Evolutionary conservation across 2,888 invertebrate genomes (phyloP).

Genomic region (Synanthedon andrenaeformis): DNA sequence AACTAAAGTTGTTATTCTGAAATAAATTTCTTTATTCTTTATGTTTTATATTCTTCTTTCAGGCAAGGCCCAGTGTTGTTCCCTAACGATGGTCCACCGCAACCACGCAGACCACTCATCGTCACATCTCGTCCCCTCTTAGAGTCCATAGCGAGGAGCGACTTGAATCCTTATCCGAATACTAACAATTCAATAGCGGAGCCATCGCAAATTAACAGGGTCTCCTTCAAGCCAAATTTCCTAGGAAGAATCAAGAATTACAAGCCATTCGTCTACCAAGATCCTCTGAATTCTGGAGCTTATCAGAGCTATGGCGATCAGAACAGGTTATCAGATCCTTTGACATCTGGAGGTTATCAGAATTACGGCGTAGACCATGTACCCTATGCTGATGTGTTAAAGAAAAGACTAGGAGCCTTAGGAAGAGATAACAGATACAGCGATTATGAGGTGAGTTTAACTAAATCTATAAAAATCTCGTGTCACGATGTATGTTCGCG

Average conservation of each 20-base stretch:
- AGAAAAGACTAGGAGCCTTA: constrained; percentile 9
- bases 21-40: too few relatives aligned
- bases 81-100: constrained; percentile 46
- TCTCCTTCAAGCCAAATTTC: constrained; percentile 20
- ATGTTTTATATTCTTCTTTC: background rate
- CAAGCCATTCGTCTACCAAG: constrained; percentile 14
- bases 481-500: too few relatives aligned
- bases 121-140: constrained; percentile 52
- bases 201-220: constrained; percentile 20
- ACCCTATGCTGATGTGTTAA: constrained; percentile 19
- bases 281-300: constrained; percentile 12
- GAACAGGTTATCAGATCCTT: constrained; percentile 3
- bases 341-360: constrained; percentile 14
- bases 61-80: constrained; percentile 59
- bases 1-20: too few relatives aligned
- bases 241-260: constrained; percentile 24
- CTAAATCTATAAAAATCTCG: background rate
- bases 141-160: constrained; percentile 50
- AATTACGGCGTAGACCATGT: constrained; percentile 5
- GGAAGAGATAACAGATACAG: constrained; percentile 20
- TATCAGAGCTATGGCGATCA: constrained; percentile 9
- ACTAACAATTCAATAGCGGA: constrained; percentile 26
- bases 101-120: constrained; percentile 44
- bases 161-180: constrained; percentile 20
- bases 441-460: constrained; percentile 36